These are phyloP conservation scores for Gallinago media DNA, from an alignment of 2,113 vertebrate species.

Conservation along the genomic window DNA sequence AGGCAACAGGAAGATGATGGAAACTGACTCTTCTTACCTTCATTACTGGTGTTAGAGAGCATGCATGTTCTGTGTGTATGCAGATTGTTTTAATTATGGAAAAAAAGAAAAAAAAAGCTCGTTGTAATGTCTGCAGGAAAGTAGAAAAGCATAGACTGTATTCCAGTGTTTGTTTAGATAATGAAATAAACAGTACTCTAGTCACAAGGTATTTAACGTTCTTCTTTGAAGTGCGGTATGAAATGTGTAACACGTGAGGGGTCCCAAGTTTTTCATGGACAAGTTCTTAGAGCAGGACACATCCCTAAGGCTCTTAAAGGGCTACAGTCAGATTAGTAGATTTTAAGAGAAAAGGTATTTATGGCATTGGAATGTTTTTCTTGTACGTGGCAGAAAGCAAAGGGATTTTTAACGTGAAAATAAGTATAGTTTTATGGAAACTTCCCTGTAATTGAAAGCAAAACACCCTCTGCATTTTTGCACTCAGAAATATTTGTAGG, in stretches of 20 bases:
- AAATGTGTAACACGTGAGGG: constrained; percentile 33
- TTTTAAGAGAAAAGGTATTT: neutral
- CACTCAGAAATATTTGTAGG: constrained; percentile 24
- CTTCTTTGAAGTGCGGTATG: constrained; percentile 59
- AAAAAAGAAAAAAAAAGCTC: constrained; percentile 19
- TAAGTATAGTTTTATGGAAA: neutral
- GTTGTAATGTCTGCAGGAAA: constrained; percentile 70
- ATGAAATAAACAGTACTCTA: constrained; percentile 72
- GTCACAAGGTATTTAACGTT: constrained; percentile 62
- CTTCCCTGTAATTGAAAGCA: constrained; percentile 8
- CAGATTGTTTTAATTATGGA: constrained; percentile 58
- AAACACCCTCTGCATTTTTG: constrained; percentile 41
- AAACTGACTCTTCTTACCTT: constrained; percentile 65
- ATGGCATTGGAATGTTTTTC: neutral
- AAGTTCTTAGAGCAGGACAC: constrained; percentile 1
- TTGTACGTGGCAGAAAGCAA: neutral
- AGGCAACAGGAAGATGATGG: constrained; percentile 60
- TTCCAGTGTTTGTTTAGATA: constrained; percentile 72
- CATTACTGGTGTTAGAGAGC: constrained; percentile 58
- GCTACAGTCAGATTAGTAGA: neutral
- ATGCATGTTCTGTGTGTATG: constrained; percentile 73
- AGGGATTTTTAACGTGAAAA: constrained; percentile 35
- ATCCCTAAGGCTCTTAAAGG: constrained; percentile 23
- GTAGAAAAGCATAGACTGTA: constrained; percentile 72
- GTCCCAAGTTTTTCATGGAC: constrained; percentile 44